Evolutionary conservation across 2,113 vertebrate genomes (phyloP).

Genomic region (Zosterops lateralis): DNA sequence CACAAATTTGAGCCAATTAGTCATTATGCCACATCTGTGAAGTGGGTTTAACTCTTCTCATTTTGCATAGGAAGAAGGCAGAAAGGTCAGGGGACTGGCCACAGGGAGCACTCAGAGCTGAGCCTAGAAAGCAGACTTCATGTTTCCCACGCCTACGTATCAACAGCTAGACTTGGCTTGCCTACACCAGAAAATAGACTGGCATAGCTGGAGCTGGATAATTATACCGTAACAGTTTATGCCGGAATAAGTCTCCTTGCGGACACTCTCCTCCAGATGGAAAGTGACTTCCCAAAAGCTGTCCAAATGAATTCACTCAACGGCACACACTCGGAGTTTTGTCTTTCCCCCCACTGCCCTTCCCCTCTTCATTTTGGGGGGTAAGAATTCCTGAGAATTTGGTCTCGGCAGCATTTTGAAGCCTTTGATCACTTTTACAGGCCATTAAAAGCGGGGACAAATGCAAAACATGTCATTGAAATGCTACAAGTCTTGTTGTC

Average conservation of each 20-base stretch:
- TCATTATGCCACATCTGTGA: constrained; percentile 9
- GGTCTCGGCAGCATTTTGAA: neutral
- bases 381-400: neutral
- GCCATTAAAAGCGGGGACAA: neutral
- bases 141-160: constrained; percentile 61
- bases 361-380: neutral
- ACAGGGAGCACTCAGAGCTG: constrained; percentile 20
- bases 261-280: constrained; percentile 34
- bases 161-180: constrained; percentile 60
- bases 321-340: neutral
- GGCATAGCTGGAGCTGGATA: constrained; percentile 35
- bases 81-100: constrained; percentile 37
- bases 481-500: constrained; percentile 20
- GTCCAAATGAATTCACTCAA: neutral
- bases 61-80: constrained; percentile 41
- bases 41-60: neutral
- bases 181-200: constrained; percentile 28
- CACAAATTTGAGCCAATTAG: constrained; percentile 55
- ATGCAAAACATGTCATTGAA: constrained; percentile 16
- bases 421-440: constrained; percentile 14
- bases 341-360: rapidly evolving
- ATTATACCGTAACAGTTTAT: constrained; percentile 10
- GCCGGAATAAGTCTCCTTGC: neutral
- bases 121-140: constrained; percentile 61
- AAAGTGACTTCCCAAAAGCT: constrained; percentile 28